Base-by-base conservation (phyloP, 2,888 invertebrate genomes). In the Ommatoiulus sabulosus region DNA sequence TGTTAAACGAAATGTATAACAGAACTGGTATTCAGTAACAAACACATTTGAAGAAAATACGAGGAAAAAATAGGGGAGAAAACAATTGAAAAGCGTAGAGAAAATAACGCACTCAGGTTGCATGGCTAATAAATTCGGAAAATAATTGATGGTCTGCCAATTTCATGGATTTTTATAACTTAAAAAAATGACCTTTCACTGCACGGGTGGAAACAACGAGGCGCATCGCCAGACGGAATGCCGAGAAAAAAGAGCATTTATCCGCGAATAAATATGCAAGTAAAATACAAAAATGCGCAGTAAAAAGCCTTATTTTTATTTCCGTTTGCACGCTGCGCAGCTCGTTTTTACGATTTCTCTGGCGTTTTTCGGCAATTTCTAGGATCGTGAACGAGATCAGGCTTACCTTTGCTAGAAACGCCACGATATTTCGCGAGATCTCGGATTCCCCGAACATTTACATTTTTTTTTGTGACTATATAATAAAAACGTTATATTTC, bases 81-180 rank as follows among this genome's bases (percentile, higher is more conserved):
- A 63, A 63, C 63, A 63, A 63, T 63, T n/a, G 63, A 63, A 63
- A n/a, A 63, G 63, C n/a, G 3, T n/a, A 63, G n/a, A n/a, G 63
- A 63, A 6, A 52, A 52, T 52, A 52, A 52, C 15, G 52, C 52
- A 52, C 52, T 52, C 52, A 52, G 52, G 52, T 52, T 52, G 52
- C 52, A 52, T 15, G 52, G n/a, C n/a, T 63, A 63, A 63, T 63
- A 63, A 63, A 63, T n/a, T 63, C n/a, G 3, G 63, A 3, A 6
- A 17, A 63, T 63, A 63, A 63, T 63, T 63, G 63, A 63, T 63
- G 63, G 63, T 63, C 63, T 63, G 63, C 63, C 63, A 63, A 63
- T 63, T 63, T 63, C 17, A n/a, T 63, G 63, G n/a, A 63, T 63
- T 63, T 52, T 63, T 63, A 63, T 63, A n/a, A n/a, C 63, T n/a